A percentile compares a stretch with the other conserved stretches of the same genome.
Conservation (phyloP, 2,888 invertebrate species). For the Acleris sparsana region DNA sequence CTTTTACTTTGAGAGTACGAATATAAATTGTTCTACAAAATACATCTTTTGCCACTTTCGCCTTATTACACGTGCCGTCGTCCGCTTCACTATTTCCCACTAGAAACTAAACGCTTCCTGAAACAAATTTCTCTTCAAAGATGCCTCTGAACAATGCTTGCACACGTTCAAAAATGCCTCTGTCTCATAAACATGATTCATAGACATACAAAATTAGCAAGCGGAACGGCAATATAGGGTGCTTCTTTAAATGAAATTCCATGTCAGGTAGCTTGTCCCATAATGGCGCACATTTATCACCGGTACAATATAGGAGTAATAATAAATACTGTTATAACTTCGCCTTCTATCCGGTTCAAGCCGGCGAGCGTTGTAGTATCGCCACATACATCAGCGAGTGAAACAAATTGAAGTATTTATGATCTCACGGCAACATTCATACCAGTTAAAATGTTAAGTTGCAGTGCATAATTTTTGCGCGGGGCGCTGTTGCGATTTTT, state of each 20-base stretch:
- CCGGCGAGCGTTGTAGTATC: slow-evolving; percentile 18
- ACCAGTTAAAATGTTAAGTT: slow-evolving; percentile 4
- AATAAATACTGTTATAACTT: slow-evolving; percentile 72
- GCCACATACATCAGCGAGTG: slow-evolving; percentile 31
- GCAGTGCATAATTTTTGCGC: slow-evolving; percentile 1
- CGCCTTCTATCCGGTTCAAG: slow-evolving; percentile 53
- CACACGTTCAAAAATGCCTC: slow-evolving; percentile 59
- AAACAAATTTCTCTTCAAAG: slow-evolving; percentile 26
- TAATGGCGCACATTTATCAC: slow-evolving; percentile 71
- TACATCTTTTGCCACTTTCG: no score
- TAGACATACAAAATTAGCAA: slow-evolving; percentile 70
- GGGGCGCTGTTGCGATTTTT: neutral
- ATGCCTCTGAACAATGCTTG: slow-evolving; percentile 24
- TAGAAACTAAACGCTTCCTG: slow-evolving; percentile 38
- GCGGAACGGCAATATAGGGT: slow-evolving; percentile 57
- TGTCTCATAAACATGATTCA: slow-evolving; percentile 74
- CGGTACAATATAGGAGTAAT: slow-evolving; percentile 65
- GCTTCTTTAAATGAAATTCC: slow-evolving; percentile 80
- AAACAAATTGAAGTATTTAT: slow-evolving; percentile 36
- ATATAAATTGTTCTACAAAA: no score
- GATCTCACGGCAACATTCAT: slow-evolving; percentile 10
- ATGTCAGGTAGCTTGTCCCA: slow-evolving; percentile 57
- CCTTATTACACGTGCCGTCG: neutral
- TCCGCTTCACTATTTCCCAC: neutral
- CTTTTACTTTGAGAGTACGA: no score